These are phyloP conservation scores for Dynastes tityus DNA, from an alignment of 2,888 invertebrate species.

Conservation along the genomic window DNA sequence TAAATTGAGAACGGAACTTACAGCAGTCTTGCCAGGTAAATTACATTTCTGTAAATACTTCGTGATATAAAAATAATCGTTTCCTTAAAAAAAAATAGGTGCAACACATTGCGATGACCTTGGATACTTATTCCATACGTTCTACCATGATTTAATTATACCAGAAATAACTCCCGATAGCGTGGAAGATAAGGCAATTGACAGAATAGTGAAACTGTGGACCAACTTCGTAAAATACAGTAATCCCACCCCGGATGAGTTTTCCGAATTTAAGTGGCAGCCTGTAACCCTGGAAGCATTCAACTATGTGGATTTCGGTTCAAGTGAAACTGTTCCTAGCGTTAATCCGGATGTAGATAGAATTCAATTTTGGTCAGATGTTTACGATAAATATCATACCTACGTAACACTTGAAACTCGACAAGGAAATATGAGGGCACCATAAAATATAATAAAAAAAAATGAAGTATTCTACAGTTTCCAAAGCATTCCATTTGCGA, in stretches of 20 bases:
- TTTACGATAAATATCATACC: slow-evolving; percentile 40
- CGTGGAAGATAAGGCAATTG: slow-evolving; percentile 56
- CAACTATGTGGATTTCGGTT: slow-evolving; percentile 62
- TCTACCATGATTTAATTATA: slow-evolving; percentile 30
- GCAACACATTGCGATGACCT: slow-evolving; percentile 62
- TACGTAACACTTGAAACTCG: slow-evolving; percentile 12
- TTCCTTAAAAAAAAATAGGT: slow-evolving; percentile 41
- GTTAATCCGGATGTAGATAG: slow-evolving; percentile 60
- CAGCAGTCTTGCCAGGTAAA: slow-evolving; percentile 51
- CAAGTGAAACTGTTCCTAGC: slow-evolving; percentile 56
- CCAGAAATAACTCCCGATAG: slow-evolving; percentile 53
- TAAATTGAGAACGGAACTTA: background rate
- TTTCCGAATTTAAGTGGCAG: slow-evolving; percentile 58
- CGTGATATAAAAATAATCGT: too few relatives aligned
- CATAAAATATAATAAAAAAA: slow-evolving; percentile 31
- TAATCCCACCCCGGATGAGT: slow-evolving; percentile 56
- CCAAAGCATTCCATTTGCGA: slow-evolving; percentile 68
- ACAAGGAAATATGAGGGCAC: slow-evolving; percentile 34
- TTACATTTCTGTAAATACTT: slow-evolving; percentile 3
- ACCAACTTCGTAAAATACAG: slow-evolving; percentile 62
- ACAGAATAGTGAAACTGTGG: slow-evolving; percentile 60
- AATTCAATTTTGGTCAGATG: slow-evolving; percentile 62
- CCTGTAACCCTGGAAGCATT: slow-evolving; percentile 58
- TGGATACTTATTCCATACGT: slow-evolving; percentile 60
- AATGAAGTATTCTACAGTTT: slow-evolving; percentile 54